Conservation (phyloP, 2,797 vertebrate species). For the Stomatorhinus walkeri region DNA sequence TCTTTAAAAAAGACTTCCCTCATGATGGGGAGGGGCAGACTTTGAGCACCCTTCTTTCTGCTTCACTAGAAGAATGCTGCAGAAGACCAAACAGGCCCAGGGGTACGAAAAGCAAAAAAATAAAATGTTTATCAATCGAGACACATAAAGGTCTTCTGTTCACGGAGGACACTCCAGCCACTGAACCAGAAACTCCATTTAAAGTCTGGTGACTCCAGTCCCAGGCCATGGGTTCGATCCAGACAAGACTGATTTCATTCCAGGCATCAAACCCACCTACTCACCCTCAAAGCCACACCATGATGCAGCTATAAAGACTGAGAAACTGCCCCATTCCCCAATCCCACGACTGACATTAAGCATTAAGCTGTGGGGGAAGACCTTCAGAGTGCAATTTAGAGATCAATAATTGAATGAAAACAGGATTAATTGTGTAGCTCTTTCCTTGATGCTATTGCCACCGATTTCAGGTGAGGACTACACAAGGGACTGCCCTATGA, state of each 20-base stretch:
- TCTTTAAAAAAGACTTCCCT: constrained; percentile 9
- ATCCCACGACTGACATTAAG: neutral
- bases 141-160: constrained; percentile 23
- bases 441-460: constrained; percentile 1
- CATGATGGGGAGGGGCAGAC: neutral
- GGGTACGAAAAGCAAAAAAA: constrained; percentile 32
- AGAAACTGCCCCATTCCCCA: neutral
- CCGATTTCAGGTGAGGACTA: constrained; percentile 34
- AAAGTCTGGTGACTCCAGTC: too few species aligned
- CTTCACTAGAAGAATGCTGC: constrained; percentile 39
- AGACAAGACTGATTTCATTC: neutral
- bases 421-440: constrained; percentile 6
- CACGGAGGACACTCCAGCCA: neutral
- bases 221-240: neutral
- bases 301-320: neutral
- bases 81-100: constrained; percentile 42
- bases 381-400: constrained; percentile 4
- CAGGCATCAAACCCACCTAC: neutral
- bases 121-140: constrained; percentile 28
- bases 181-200: neutral
- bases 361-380: constrained; percentile 5
- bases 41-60: constrained; percentile 2
- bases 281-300: neutral
- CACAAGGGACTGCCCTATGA: constrained; percentile 21
- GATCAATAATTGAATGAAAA: constrained; percentile 17